Conservation (phyloP, 2,888 invertebrate species). For the Conops quadrifasciatus region DNA sequence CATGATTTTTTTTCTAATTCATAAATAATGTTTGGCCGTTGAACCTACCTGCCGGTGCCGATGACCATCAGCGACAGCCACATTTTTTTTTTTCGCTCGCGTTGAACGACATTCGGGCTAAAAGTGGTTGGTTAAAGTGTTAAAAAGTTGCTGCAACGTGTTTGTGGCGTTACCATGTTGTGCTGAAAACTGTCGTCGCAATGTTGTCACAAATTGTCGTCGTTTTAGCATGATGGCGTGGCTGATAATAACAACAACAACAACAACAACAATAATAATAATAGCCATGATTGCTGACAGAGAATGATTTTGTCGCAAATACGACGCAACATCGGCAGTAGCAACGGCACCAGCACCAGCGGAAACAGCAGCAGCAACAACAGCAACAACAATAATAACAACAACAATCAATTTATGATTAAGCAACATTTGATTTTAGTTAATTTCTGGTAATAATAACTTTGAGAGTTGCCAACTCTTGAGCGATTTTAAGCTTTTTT, state of each 20-base stretch:
- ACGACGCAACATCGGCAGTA: neutral
- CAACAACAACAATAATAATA: constrained; percentile 13
- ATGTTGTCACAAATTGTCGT: no score
- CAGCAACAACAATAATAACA: neutral
- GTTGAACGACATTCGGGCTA: no score
- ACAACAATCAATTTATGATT: neutral
- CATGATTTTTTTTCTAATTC: no score
- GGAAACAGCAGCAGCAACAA: constrained; percentile 7
- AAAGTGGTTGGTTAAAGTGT: no score
- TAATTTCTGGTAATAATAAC: neutral
- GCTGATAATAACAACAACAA: constrained; percentile 12
- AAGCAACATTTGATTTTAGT: neutral
- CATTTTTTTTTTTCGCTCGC: no score
- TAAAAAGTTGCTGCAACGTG: no score
- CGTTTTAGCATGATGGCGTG: neutral
- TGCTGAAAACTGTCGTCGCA: no score
- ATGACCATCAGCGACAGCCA: no score
- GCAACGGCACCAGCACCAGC: neutral
- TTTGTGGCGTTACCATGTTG: no score
- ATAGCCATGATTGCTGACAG: neutral
- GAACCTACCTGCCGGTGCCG: no score
- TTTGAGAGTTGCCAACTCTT: neutral
- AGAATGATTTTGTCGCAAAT: neutral
- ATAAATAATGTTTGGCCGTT: no score
- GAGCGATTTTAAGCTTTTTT: neutral